A percentile compares a stretch with the other conserved stretches of the same genome.
Evolutionary conservation across 2,113 vertebrate genomes (phyloP).

Genomic region (Ophthalmolycus amberensis): DNA sequence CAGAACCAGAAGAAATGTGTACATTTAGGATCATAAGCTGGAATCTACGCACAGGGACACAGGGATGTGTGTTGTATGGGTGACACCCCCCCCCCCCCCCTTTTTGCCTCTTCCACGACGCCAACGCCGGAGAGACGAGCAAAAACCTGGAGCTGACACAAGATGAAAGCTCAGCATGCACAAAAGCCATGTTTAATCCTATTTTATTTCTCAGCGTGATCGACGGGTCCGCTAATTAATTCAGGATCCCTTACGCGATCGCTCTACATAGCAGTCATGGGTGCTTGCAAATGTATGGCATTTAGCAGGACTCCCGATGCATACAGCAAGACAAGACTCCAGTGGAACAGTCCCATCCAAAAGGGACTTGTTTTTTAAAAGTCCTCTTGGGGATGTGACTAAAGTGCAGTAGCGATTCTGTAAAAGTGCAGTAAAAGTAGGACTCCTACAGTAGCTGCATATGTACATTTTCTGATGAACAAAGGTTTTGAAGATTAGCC

Average conservation of each 20-base stretch:
- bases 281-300: slow-evolving; percentile 12
- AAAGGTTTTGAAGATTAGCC: slow-evolving; percentile 42
- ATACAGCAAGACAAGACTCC: neutral
- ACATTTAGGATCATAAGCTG: neutral
- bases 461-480: slow-evolving; percentile 42
- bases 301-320: slow-evolving; percentile 3
- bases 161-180: slow-evolving; percentile 68
- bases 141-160: slow-evolving; percentile 68
- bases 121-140: slow-evolving; percentile 52
- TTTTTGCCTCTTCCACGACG: slow-evolving; percentile 3
- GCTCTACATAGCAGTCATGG: slow-evolving; percentile 13
- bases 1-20: neutral
- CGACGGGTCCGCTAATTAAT: slow-evolving; percentile 66
- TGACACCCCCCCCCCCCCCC: neutral
- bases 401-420: slow-evolving; percentile 2
- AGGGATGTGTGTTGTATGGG: neutral
- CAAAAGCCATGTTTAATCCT: slow-evolving; percentile 72
- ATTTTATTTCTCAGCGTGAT: slow-evolving; percentile 66
- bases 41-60: neutral
- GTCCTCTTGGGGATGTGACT: slow-evolving; percentile 19
- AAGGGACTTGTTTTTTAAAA: neutral
- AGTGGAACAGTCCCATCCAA: slow-evolving; percentile 1
- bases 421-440: slow-evolving; percentile 22
- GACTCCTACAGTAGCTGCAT: slow-evolving; percentile 21
- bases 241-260: slow-evolving; percentile 32